Conservation (phyloP, 2,888 invertebrate genomes). For the Dromius quadrimaculatus region DNA sequence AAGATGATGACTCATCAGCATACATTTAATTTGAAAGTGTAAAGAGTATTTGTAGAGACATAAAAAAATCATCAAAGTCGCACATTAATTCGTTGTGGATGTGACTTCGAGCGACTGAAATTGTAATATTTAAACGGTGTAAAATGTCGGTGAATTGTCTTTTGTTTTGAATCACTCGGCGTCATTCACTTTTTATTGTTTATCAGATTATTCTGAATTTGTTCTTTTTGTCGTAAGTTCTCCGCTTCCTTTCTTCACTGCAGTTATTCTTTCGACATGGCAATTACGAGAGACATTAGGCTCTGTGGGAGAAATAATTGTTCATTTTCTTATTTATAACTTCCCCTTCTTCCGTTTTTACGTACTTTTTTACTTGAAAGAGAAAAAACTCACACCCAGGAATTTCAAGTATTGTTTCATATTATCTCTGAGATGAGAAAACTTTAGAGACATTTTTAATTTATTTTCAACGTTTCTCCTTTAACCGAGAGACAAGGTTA, state of each 20-base stretch:
- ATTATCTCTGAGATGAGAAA: conserved; percentile 34
- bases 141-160: conserved; percentile 2
- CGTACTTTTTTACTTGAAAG: conserved; percentile 3
- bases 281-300: conserved; percentile 50
- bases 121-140: background rate
- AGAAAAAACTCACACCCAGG: conserved; percentile 10
- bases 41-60: too few relatives aligned
- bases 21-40: too few relatives aligned
- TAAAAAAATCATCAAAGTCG: too few relatives aligned
- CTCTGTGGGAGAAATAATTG: conserved; percentile 46
- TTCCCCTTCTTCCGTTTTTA: conserved; percentile 43
- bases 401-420: conserved; percentile 47
- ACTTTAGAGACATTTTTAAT: conserved; percentile 25
- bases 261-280: conserved; percentile 42
- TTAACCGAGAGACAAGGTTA: conserved; percentile 34
- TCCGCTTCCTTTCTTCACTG: conserved; percentile 33
- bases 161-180: conserved; percentile 20
- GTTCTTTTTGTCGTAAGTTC: conserved; percentile 38
- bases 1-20: too few relatives aligned
- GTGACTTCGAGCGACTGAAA: too few relatives aligned
- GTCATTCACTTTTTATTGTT: conserved; percentile 47
- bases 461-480: conserved; percentile 48
- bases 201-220: conserved; percentile 43
- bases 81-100: too few relatives aligned
- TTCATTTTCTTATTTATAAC: conserved; percentile 51